Conservation (phyloP, 2,888 invertebrate species). For the Diplazon laetatorius region DNA sequence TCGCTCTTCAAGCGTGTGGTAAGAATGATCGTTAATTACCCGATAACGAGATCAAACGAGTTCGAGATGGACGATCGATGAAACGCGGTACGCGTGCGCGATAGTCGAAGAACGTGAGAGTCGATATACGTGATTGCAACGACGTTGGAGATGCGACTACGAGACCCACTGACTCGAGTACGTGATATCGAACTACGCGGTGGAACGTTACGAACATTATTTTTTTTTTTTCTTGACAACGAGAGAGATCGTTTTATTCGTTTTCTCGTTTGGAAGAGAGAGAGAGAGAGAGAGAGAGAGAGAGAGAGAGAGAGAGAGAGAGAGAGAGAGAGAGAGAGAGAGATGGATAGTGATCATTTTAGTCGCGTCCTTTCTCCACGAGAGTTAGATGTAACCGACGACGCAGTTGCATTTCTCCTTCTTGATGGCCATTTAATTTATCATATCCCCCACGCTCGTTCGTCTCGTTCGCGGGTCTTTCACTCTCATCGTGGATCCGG, state of each 20-base stretch:
- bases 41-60: not conserved
- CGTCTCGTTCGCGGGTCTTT: constrained; percentile 46
- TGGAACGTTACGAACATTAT: constrained; percentile 60
- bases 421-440: constrained; percentile 51
- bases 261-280: no score
- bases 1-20: not conserved
- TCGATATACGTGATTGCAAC: no score
- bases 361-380: constrained; percentile 54
- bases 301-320: no score
- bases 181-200: constrained; percentile 66
- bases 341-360: no score
- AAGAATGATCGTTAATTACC: no score
- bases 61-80: constrained; percentile 1
- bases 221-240: no score
- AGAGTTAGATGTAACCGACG: constrained; percentile 6
- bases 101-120: constrained; percentile 52
- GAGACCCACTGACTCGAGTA: constrained; percentile 56
- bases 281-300: no score
- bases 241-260: constrained; percentile 47
- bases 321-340: no score
- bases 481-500: constrained; percentile 25
- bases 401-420: constrained; percentile 38
- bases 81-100: not conserved
- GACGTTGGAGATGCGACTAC: constrained; percentile 66
- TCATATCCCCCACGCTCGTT: constrained; percentile 8